Base-by-base conservation (phyloP, 2,888 invertebrate genomes). In the Venustoraphidia nigricollis region DNA sequence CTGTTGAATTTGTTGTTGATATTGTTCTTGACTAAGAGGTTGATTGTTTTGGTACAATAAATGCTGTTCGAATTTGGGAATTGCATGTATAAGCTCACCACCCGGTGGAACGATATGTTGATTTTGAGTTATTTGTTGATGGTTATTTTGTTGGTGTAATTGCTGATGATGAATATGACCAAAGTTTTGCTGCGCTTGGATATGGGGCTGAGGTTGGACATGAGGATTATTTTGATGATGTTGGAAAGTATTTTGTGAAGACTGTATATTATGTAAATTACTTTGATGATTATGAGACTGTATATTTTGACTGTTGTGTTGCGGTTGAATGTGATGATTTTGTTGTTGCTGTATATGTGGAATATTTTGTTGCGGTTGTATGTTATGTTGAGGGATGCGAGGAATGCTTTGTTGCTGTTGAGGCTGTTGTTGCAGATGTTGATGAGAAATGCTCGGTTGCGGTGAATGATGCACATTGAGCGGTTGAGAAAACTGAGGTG, bases 51-150 rank as follows among this genome's bases (percentile, higher is more conserved):
- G 49, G 13, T 38, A 34, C 10, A 44, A 27, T n/a, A 38, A 48
- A 44, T 88, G 88, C 56, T 87, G 85, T 64, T 89, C 88, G 54
- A 77, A 79, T 67, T 83, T 85, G 8, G 88, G 80, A 50, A 88
- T 77, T 13, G 88, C 79, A 48, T 81, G 79, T 14, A 86, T 75
- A 39, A 88, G 69, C 65, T 88, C 84, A 1, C 85, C 83, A 37
- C 77, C 81, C 2, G 81, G 72, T 37, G 77, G 77, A 17, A 76
- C 66, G 51, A 77, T 65, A 34, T 71, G 69, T 41, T 58, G 54
- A 8, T 66, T 66, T 46, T 71, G 59, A 52, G 69, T 66, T 60
- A 73, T 71, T 53, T 69, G 68, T 54, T 71, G 68, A 48, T 69
- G 64, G 36, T 65, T 66, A 48, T 63, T 63, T 53, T 64, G 64